Conservation (phyloP, 2,888 invertebrate genomes). For the Rotaria macrura region DNA sequence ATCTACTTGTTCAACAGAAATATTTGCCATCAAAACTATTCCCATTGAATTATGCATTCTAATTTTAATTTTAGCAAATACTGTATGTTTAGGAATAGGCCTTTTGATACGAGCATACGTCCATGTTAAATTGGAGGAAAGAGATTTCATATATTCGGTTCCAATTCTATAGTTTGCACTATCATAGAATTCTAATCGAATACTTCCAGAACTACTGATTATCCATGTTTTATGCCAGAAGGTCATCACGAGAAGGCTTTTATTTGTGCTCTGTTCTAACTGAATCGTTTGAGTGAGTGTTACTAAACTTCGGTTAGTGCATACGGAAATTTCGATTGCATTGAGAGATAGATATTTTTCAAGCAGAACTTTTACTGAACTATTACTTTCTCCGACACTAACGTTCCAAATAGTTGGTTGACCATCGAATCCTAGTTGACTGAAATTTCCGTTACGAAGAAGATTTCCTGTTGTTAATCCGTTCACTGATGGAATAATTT, state of each 20-base stretch:
- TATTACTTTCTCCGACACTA: neutral
- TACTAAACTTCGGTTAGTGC: neutral
- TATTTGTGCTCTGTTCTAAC: neutral
- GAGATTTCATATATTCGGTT: neutral
- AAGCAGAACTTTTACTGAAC: neutral
- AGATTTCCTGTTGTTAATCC: neutral
- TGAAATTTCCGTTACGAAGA: neutral
- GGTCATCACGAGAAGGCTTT: neutral
- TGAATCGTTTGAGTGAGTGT: neutral
- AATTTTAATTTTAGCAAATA: neutral
- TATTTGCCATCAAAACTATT: neutral
- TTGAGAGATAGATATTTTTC: neutral
- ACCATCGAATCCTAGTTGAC: neutral
- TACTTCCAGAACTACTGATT: neutral
- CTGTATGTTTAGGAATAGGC: neutral
- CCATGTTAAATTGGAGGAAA: neutral
- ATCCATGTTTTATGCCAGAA: neutral
- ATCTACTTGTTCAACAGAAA: neutral
- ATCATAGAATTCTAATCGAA: neutral
- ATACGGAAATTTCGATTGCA: neutral
- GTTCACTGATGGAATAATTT: neutral
- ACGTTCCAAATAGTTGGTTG: neutral
- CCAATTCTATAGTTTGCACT: neutral
- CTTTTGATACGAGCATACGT: neutral
- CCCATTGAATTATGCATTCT: neutral